phyloP scores from a whole-genome alignment of 2,113 vertebrate genomes.

The Melospiza melodia region DNA sequence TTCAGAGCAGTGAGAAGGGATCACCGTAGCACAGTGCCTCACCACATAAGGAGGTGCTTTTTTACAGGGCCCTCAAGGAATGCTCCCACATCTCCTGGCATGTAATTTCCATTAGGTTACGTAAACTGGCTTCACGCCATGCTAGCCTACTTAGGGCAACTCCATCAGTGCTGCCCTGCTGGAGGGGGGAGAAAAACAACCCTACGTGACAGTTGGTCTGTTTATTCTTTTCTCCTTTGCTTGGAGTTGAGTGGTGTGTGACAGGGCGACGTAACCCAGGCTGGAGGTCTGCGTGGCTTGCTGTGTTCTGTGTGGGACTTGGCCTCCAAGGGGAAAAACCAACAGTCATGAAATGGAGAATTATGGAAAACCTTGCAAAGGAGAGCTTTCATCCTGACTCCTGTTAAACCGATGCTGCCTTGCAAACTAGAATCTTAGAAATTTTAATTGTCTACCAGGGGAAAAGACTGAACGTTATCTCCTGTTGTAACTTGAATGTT shows the following conservation, averaged over 20 bases:
- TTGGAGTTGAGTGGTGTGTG: neutral
- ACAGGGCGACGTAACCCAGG: neutral
- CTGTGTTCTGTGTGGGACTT: neutral
- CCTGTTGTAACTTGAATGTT: neutral
- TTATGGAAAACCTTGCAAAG: neutral
- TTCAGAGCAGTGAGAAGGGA: neutral
- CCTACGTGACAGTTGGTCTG: neutral
- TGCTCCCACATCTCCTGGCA: neutral
- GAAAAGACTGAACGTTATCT: neutral
- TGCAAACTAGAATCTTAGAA: neutral
- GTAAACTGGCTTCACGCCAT: neutral
- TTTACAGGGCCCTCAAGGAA: neutral
- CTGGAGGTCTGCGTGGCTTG: rapidly evolving
- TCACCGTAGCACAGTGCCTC: neutral
- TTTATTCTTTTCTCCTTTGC: neutral
- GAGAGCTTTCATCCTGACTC: neutral
- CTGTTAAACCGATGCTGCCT: neutral
- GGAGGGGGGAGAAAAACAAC: neutral
- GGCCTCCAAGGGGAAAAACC: neutral
- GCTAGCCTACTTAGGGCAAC: neutral
- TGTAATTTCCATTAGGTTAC: neutral
- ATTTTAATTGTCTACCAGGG: neutral
- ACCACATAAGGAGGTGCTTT: neutral
- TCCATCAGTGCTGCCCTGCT: neutral
- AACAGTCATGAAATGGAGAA: neutral